Conservation (phyloP, 2,113 vertebrate genomes). For the Agelaius phoeniceus region DNA sequence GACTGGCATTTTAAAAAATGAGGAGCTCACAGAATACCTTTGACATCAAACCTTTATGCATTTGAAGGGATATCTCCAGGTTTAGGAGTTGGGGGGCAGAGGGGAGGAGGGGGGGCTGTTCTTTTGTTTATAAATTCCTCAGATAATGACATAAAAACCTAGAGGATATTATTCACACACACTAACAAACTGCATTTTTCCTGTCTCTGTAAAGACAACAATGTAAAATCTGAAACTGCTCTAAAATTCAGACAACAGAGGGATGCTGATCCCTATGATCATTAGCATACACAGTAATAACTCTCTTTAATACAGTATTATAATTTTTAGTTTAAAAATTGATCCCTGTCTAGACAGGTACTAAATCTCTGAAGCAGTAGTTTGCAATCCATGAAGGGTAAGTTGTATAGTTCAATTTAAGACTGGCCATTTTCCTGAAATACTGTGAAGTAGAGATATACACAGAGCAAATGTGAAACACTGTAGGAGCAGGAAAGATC, state of each 20-base stretch:
- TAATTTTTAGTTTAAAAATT: not conserved
- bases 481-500: not conserved
- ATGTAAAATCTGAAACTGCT: not conserved
- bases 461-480: not conserved
- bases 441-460: not conserved
- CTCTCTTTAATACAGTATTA: not conserved
- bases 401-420: not conserved
- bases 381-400: not conserved
- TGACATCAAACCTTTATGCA: not conserved
- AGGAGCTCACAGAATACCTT: not conserved
- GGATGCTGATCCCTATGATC: not conserved
- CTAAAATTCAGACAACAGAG: not conserved
- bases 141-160: not conserved
- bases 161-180: not conserved
- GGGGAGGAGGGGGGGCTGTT: rapidly evolving
- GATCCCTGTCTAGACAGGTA: not conserved
- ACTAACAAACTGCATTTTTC: not conserved
- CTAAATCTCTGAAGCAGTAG: not conserved
- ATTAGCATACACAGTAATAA: not conserved
- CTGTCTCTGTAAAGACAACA: not conserved
- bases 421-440: not conserved
- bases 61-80: not conserved
- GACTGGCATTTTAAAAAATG: not conserved
- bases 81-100: not conserved
- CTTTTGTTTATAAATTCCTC: not conserved